Base-by-base conservation (phyloP, 2,888 invertebrate genomes). In the Carcina quercana region DNA sequence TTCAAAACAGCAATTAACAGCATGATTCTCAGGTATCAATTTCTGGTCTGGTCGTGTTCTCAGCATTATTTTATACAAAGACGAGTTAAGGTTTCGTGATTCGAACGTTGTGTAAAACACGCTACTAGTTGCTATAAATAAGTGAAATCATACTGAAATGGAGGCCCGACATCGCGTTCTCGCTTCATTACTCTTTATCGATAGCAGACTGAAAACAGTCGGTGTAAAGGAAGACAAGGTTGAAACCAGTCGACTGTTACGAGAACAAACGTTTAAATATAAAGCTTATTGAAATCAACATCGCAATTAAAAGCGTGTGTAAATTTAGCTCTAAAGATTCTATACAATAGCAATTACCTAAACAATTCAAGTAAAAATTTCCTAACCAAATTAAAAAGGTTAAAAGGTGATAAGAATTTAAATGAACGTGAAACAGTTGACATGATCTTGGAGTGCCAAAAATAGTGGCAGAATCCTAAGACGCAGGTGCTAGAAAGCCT, bases 401-500 rank as follows among this genome's bases (percentile, higher is more conserved):
- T 61, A 67, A 66, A 59, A 73, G 74, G 68, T 68, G 72, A 60
- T 58, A 58, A 57, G 73, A 73, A 78, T 76, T 64, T 66, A 60
- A 78, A 76, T 74, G 49, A 66, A 59, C 47, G 49, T 58, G 50
- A 51, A 43, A 45, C 43, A 50, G 42, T 46, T 46, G 52, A 53
- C 48, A 54, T 47, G 59, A 46, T 59, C 54, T 63, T 56, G 53
- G 57, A 45, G 50, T 51, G 54, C 55, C 55, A 43, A 62, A 68
- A 60, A 52, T 53, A 59, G 59, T 47, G 51, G 50, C 55, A 59
- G 58, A 57, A 63, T 67, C 59, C 61, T 61, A 66, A n/a, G 62
- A 56, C 49, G 55, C 69, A 72, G 66, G 69, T 74, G 72, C 55
- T 76, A 76, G 80, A 83, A 79, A 83, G 79, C 66, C 58, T 79